phyloP scores from a whole-genome alignment of 2,797 vertebrate genomes.

The Poeciliopsis infans region DNA sequence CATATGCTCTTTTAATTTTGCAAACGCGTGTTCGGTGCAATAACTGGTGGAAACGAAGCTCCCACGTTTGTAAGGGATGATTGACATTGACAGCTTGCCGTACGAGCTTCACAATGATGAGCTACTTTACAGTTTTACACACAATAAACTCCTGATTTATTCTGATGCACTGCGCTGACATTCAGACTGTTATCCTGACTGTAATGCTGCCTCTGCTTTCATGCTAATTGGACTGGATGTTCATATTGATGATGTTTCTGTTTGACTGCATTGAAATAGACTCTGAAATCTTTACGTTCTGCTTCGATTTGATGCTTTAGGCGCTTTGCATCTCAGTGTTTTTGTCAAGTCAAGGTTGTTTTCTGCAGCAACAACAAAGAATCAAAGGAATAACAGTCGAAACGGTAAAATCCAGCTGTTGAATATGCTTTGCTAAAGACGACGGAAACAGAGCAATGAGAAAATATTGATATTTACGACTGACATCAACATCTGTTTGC shows the following conservation, averaged over 20 bases:
- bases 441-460: not conserved
- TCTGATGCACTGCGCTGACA: not conserved
- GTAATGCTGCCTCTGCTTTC: not conserved
- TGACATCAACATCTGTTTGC: slow-evolving; percentile 36
- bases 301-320: not conserved
- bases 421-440: not conserved
- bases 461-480: not conserved
- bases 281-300: not conserved
- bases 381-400: not conserved
- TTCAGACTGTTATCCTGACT: not conserved
- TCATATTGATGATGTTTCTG: not conserved
- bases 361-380: not conserved
- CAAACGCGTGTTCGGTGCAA: not conserved
- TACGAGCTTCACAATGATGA: not conserved
- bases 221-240: not conserved
- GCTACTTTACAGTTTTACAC: slow-evolving; percentile 3
- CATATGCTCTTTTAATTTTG: not conserved
- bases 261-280: not conserved
- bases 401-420: not conserved
- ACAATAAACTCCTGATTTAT: not conserved
- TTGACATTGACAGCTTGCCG: not conserved
- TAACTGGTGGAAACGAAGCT: not conserved
- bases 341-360: not conserved
- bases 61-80: not conserved
- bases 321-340: not conserved